Evolutionary conservation across 2,113 vertebrate species (phyloP).

Genomic region (Cariama cristata): DNA sequence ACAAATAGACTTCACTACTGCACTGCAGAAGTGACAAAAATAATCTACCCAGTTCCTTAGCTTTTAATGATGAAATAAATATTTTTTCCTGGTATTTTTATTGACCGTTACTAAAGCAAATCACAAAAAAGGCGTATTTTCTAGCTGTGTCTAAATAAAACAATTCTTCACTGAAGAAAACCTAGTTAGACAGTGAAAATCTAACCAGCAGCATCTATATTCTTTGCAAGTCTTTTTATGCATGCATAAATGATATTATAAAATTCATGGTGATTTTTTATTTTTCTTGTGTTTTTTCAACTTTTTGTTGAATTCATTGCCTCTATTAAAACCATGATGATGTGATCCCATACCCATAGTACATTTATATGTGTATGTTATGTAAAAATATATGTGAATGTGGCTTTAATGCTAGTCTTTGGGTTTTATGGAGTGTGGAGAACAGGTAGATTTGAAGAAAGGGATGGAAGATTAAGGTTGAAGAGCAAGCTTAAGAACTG

Average conservation of each 20-base stretch:
- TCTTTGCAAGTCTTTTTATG: background rate
- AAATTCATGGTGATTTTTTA: background rate
- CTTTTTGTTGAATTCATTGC: background rate
- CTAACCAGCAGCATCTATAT: background rate
- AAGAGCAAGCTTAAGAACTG: background rate
- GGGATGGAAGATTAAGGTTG: background rate
- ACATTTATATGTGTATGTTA: background rate
- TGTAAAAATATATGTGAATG: background rate
- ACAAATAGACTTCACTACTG: conserved; percentile 35
- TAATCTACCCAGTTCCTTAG: background rate
- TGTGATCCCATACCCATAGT: background rate
- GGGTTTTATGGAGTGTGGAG: background rate
- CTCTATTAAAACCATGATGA: background rate
- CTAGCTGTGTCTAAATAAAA: background rate
- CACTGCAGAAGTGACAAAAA: conserved; percentile 44
- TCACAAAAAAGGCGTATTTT: background rate
- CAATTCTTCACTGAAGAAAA: background rate
- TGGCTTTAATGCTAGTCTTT: background rate
- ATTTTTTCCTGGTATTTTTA: background rate
- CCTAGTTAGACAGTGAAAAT: background rate
- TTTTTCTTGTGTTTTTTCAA: background rate
- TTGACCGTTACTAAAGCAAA: background rate
- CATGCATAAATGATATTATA: background rate
- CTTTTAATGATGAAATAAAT: background rate
- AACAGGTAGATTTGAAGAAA: background rate